Evolutionary conservation across 2,797 vertebrate species (phyloP).

Genomic region (Ambastaia sidthimunki): DNA sequence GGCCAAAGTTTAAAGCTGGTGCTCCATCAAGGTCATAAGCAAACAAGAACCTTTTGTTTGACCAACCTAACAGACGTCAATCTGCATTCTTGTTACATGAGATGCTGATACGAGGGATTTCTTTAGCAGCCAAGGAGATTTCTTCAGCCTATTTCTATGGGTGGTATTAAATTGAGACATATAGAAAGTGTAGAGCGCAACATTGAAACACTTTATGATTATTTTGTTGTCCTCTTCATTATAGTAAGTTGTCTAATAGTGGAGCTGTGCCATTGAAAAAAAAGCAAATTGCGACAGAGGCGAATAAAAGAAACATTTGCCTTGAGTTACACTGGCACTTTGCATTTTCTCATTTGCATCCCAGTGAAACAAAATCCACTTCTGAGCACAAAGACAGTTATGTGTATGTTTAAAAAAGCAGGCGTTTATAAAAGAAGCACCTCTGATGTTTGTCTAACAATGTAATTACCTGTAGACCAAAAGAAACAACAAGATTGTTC

Average conservation of each 20-base stretch:
- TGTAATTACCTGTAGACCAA: constrained; percentile 76
- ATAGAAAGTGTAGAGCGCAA: constrained; percentile 33
- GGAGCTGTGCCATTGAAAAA: constrained; percentile 75
- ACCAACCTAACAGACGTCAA: constrained; percentile 30
- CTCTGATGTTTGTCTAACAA: constrained; percentile 74
- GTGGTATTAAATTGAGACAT: constrained; percentile 4
- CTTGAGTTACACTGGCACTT: constrained; percentile 66
- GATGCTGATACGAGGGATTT: constrained; percentile 19
- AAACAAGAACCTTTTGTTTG: constrained; percentile 45
- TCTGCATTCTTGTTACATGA: constrained; percentile 43
- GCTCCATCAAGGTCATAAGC: constrained; percentile 23
- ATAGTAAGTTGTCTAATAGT: constrained; percentile 67
- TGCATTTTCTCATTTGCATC: constrained; percentile 70
- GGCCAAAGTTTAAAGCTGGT: constrained; percentile 20
- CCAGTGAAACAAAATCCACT: constrained; percentile 75
- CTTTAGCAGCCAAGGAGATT: constrained; percentile 30
- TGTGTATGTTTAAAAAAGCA: constrained; percentile 62
- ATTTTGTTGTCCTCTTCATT: constrained; percentile 54
- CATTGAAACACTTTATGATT: constrained; percentile 46
- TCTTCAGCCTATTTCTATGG: constrained; percentile 30
- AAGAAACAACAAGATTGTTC: constrained; percentile 70
- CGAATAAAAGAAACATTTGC: constrained; percentile 75
- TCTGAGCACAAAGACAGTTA: constrained; percentile 80
- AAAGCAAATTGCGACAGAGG: constrained; percentile 75
- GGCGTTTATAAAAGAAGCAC: constrained; percentile 75